Conservation (phyloP, 2,888 invertebrate species). For the Scrobipalpa costella region DNA sequence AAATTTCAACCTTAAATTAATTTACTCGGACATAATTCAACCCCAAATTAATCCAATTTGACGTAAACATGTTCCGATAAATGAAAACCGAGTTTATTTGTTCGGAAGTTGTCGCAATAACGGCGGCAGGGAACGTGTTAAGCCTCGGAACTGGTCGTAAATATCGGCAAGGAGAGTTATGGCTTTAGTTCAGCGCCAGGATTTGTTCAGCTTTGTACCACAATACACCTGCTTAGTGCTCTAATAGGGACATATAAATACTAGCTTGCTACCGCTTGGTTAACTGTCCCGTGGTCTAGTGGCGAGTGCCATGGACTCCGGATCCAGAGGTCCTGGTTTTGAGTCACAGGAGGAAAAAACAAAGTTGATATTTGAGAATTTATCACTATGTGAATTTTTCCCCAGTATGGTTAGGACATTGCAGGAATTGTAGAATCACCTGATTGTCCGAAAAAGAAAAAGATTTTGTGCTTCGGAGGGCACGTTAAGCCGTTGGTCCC, state of each 20-base stretch:
- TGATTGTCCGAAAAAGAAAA: too few species aligned
- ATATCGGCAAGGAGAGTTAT: conserved; percentile 66
- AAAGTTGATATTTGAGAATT: too few species aligned
- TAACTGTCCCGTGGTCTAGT: too few species aligned
- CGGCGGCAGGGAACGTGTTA: conserved; percentile 58
- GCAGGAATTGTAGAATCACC: too few species aligned
- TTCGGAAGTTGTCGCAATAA: conserved; percentile 55
- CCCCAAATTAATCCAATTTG: neutral
- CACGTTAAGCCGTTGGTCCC: too few species aligned
- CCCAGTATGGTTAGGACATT: too few species aligned
- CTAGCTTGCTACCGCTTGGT: too few species aligned
- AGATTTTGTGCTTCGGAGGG: too few species aligned
- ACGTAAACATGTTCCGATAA: conserved; percentile 25
- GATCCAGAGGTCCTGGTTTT: too few species aligned
- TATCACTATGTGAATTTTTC: too few species aligned
- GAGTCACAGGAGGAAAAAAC: too few species aligned
- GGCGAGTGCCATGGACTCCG: too few species aligned
- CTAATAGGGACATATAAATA: conserved; percentile 6
- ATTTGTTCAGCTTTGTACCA: conserved; percentile 49
- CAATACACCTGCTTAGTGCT: conserved; percentile 29
- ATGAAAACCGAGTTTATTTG: conserved; percentile 46
- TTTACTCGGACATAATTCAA: conserved; percentile 31
- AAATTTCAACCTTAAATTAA: conserved; percentile 34
- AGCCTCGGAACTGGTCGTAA: conserved; percentile 65
- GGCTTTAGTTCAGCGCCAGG: conserved; percentile 51